Percentiles rank a stretch among this genome's conserved stretches.
These are phyloP conservation scores for Drosophila busckii DNA, from an alignment of 1,140 invertebrate genomes.

Conservation along the genomic window DNA sequence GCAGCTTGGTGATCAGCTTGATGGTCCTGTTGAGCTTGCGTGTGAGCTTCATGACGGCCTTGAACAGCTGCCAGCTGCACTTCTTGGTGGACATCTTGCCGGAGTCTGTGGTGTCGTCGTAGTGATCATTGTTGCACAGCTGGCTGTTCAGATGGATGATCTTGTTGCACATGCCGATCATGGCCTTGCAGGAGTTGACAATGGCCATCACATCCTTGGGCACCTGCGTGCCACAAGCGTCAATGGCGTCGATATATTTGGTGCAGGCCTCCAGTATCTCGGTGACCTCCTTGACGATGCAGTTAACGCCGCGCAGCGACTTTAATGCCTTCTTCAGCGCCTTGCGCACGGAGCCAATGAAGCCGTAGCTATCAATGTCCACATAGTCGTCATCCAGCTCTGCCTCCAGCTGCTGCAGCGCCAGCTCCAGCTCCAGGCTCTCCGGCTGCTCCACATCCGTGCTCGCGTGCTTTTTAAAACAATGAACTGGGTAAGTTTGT, in stretches of 20 bases:
- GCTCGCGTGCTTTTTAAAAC: no score
- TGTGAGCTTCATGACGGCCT: constrained; percentile 4
- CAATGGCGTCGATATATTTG: constrained; percentile 26
- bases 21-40: constrained; percentile 21
- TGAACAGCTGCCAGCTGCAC: constrained; percentile 14
- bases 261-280: constrained; percentile 21
- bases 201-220: constrained; percentile 39
- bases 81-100: neutral
- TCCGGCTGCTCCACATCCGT: constrained; percentile 2
- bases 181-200: constrained; percentile 22
- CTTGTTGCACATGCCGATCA: constrained; percentile 22
- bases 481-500: no score
- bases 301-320: constrained; percentile 43
- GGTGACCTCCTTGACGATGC: constrained; percentile 37
- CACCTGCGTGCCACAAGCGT: constrained; percentile 28
- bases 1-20: constrained; percentile 25
- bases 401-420: constrained; percentile 4
- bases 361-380: constrained; percentile 26
- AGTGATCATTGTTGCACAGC: constrained; percentile 16
- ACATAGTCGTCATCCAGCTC: constrained; percentile 20
- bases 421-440: constrained; percentile 14
- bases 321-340: constrained; percentile 15
- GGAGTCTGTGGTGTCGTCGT: neutral
- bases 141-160: constrained; percentile 25
- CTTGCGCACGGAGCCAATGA: constrained; percentile 8